phyloP scores from a whole-genome alignment of 1,140 invertebrate species.

The Bombus superbus region DNA sequence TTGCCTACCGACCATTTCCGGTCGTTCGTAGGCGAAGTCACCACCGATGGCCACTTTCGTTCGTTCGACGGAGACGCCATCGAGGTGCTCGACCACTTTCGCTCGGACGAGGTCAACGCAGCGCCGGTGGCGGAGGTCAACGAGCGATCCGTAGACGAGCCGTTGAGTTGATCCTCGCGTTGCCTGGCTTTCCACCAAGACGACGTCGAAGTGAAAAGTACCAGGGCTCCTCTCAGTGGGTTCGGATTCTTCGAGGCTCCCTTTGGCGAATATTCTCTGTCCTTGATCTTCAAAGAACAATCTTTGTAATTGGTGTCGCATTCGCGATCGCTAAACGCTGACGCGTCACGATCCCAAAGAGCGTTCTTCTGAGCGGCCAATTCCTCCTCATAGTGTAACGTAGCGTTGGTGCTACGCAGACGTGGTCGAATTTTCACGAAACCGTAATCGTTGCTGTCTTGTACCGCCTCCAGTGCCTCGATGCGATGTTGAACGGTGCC shows the following conservation, averaged over 20 bases:
- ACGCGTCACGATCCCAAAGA: conserved; percentile 63
- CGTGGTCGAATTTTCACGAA: conserved; percentile 81
- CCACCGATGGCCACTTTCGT: conserved; percentile 72
- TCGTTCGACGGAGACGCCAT: conserved; percentile 75
- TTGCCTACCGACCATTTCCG: conserved; percentile 75
- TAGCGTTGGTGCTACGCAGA: conserved; percentile 80
- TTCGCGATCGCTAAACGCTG: conserved; percentile 73
- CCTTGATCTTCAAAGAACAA: conserved; percentile 60
- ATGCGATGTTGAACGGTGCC: conserved; percentile 35
- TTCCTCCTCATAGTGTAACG: conserved; percentile 72
- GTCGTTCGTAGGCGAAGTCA: conserved; percentile 73
- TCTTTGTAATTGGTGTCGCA: conserved; percentile 68
- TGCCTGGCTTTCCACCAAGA: conserved; percentile 81
- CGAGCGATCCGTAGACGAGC: neutral
- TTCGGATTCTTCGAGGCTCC: conserved; percentile 74
- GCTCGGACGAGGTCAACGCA: conserved; percentile 44
- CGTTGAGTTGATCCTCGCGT: conserved; percentile 74
- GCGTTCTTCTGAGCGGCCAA: conserved; percentile 64
- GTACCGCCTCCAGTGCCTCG: conserved; percentile 52
- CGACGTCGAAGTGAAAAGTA: conserved; percentile 80
- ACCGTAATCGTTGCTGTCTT: conserved; percentile 77
- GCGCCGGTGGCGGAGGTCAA: neutral
- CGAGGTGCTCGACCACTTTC: conserved; percentile 62
- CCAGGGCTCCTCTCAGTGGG: conserved; percentile 74
- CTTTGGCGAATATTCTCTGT: conserved; percentile 65